Conservation (phyloP, 2,113 vertebrate genomes). For the Peucedramus taeniatus region DNA sequence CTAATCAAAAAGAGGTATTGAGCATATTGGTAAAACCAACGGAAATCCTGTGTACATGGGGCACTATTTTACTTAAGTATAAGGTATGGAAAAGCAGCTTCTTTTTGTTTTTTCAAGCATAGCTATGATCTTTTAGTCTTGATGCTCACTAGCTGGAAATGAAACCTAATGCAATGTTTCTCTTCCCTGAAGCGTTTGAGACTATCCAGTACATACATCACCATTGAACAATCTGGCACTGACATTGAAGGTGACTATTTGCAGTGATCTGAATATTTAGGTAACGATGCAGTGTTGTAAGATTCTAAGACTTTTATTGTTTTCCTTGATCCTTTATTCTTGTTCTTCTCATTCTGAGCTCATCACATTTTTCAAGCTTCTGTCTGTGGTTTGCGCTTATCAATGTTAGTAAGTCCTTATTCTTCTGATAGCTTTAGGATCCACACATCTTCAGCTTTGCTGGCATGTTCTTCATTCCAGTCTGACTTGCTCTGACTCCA, state of each 20-base stretch:
- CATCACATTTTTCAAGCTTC: conserved; percentile 70
- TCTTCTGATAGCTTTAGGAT: conserved; percentile 81
- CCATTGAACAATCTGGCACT: conserved; percentile 7
- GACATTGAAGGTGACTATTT: conserved; percentile 10
- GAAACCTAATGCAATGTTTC: background rate
- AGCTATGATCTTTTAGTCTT: background rate
- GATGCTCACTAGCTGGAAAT: conserved; percentile 2
- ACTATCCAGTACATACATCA: background rate
- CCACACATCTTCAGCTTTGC: conserved; percentile 70
- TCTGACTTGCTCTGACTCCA: conserved; percentile 76
- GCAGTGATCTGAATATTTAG: conserved; percentile 22
- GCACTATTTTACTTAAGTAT: background rate
- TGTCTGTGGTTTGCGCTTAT: conserved; percentile 59
- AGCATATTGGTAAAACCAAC: background rate
- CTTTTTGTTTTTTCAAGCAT: background rate
- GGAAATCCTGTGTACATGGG: background rate
- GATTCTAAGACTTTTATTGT: conserved; percentile 38
- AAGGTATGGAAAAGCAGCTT: conserved; percentile 24
- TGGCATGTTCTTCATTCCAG: conserved; percentile 76
- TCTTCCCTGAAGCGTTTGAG: background rate
- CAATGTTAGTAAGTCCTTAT: conserved; percentile 74
- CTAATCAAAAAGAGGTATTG: background rate
- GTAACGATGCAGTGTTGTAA: conserved; percentile 37
- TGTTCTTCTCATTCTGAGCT: conserved; percentile 67
- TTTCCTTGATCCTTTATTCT: conserved; percentile 37